Evolutionary conservation across 2,888 invertebrate species (phyloP).

Genomic region (Liodrosophila aerea): DNA sequence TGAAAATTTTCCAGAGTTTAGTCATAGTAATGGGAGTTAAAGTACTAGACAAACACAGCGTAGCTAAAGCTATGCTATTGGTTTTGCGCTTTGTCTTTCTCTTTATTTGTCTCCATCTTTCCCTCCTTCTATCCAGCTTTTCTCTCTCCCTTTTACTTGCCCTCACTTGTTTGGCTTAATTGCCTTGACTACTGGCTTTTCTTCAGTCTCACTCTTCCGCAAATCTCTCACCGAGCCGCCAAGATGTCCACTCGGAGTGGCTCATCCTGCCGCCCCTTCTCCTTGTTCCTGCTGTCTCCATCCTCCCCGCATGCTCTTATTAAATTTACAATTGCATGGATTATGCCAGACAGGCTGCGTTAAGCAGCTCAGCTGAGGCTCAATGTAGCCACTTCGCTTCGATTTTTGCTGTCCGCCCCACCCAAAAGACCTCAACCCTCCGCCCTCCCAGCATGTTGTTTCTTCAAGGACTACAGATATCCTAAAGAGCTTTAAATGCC

Average conservation of each 20-base stretch:
- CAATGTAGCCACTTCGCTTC: slow-evolving; percentile 70
- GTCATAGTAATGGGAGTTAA: neutral
- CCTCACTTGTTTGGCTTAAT: slow-evolving; percentile 45
- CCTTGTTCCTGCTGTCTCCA: neutral
- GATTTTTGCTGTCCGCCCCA: slow-evolving; percentile 70
- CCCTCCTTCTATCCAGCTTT: neutral
- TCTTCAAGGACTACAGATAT: slow-evolving; percentile 44
- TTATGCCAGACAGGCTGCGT: slow-evolving; percentile 73
- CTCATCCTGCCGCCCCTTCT: neutral
- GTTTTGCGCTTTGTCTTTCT: neutral
- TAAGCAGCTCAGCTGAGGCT: slow-evolving; percentile 74
- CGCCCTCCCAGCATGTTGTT: slow-evolving; percentile 20
- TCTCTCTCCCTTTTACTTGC: neutral
- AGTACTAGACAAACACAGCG: too few relatives aligned
- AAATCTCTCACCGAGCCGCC: slow-evolving; percentile 10
- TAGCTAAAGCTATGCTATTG: neutral
- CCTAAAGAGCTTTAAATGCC: slow-evolving; percentile 76
- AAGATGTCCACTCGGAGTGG: slow-evolving; percentile 21
- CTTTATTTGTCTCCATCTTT: neutral
- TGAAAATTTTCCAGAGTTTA: too few relatives aligned
- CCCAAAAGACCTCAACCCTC: neutral
- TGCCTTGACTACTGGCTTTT: slow-evolving; percentile 54
- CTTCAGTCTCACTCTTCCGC: slow-evolving; percentile 26
- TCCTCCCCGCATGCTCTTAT: slow-evolving; percentile 46
- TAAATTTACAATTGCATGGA: slow-evolving; percentile 77